Percentiles rank a stretch among this genome's conserved stretches.
Evolutionary conservation across 2,888 invertebrate genomes (phyloP).

Genomic region (Drosophila diplacantha): DNA sequence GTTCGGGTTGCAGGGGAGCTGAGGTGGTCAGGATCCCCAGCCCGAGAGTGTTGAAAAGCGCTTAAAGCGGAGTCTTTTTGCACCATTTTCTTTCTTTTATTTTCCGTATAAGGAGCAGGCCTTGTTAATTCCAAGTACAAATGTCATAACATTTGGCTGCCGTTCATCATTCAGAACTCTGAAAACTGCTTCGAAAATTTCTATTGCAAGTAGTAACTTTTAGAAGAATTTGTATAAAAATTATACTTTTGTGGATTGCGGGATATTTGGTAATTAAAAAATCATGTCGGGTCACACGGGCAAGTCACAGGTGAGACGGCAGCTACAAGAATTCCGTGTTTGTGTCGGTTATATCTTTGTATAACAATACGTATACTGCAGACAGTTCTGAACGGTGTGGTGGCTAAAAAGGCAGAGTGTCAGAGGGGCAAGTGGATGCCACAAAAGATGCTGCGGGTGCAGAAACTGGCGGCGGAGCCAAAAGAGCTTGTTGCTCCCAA

Average conservation of each 20-base stretch:
- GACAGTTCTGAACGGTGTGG: neutral
- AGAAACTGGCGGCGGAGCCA: neutral
- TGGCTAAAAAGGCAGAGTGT: neutral
- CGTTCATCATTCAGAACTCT: too few species aligned
- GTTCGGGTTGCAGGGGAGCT: conserved; percentile 5
- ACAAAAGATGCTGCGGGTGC: too few species aligned
- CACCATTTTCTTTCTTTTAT: neutral
- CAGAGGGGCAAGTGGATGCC: too few species aligned
- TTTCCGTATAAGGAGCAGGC: neutral
- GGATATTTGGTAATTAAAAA: neutral
- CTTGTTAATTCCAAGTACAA: neutral
- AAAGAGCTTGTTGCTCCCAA: neutral
- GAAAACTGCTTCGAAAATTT: neutral
- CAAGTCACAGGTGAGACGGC: neutral
- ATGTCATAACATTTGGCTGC: too few species aligned
- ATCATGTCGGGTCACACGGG: neutral
- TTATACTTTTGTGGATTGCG: neutral
- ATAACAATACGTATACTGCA: too few species aligned
- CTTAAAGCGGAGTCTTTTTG: conserved; percentile 7
- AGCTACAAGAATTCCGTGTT: too few species aligned
- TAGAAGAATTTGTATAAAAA: neutral
- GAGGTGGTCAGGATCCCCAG: conserved; percentile 2
- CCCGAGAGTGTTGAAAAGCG: conserved; percentile 9
- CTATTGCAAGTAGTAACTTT: neutral
- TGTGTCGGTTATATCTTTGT: too few species aligned